These are phyloP conservation scores for Rattus rattus DNA, from an alignment of 2,113 vertebrate species.

Conservation along the genomic window DNA sequence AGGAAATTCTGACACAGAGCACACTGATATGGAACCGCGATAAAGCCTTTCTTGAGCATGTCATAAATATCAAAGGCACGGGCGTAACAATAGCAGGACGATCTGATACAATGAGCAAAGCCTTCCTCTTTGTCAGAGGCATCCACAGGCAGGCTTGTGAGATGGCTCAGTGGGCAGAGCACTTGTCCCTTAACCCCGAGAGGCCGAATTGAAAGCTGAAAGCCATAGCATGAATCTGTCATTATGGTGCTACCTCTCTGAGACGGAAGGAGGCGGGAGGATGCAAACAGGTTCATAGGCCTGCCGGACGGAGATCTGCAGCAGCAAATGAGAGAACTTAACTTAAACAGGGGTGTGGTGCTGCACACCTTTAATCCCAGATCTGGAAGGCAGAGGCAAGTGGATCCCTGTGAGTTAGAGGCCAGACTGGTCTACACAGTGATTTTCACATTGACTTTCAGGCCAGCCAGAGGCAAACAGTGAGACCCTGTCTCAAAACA, in stretches of 20 bases:
- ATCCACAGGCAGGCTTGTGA: neutral
- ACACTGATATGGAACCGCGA: neutral
- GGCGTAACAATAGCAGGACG: neutral
- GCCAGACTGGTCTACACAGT: neutral
- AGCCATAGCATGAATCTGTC: neutral
- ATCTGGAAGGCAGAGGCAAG: neutral
- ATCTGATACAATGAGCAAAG: constrained; percentile 41
- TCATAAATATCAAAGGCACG: neutral
- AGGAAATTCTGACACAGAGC: constrained; percentile 52
- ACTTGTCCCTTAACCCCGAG: neutral
- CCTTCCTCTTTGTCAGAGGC: neutral
- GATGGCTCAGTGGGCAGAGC: neutral
- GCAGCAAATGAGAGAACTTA: neutral
- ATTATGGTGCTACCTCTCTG: neutral
- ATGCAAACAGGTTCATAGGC: neutral
- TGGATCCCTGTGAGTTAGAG: neutral
- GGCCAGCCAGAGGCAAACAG: neutral
- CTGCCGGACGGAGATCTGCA: neutral
- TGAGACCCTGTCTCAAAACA: neutral
- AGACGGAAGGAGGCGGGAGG: neutral
- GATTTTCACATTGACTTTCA: neutral
- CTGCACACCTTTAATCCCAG: neutral
- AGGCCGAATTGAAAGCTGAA: neutral
- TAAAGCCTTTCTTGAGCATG: constrained; percentile 30
- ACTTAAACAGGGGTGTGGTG: neutral